Evolutionary conservation across 2,888 invertebrate species (phyloP), one percentile per base, ranked within the genome.

Genomic region (Esperia sulphurella): DNA sequence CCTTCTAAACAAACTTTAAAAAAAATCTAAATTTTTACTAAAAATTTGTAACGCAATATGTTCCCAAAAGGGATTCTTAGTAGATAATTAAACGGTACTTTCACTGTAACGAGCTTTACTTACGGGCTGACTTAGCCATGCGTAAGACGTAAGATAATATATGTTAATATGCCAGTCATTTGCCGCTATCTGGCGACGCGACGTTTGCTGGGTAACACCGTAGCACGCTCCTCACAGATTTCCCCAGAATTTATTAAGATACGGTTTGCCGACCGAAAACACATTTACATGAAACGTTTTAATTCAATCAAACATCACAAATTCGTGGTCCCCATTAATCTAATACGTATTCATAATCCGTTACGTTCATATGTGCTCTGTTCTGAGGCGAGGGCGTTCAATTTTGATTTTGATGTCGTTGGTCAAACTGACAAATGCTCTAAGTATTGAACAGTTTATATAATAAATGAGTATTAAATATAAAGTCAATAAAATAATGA

Each of bases 101-200:
- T 39, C 37, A 37, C 39, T 13, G n/a, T 13, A 13, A 33, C 33
- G 33, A 33, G 33, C 10, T 2, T 33, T 8, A 33, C 33, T 33
- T 33, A 33, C 33, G 33, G 33, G 33, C 14, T 14, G 39, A 29
- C 29, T n/a, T 29, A 48, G 10, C 43, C 44, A 21, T 28, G 40
- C 48, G 41, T 40, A 29, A 48, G 48, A 50, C 50, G 47, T 44
- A 29, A 58, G 54, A 58, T 58, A 14, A 21, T 21, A 21, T 21
- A 65, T 58, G 60, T 63, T 63, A 60, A 60, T 59, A 53, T 53
- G 57, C 49, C 57, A 57, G 57, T 58, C 58, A 57, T 48, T 58
- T 57, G 43, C 31, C 40, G 50, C 52, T 61, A 59, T 62, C 21
- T 21, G 3, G 21, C 21, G 21, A 21, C 40, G 21, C 50, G 52